These are phyloP conservation scores for Gymnorhina tibicen DNA, from an alignment of 2,113 vertebrate genomes.

Conservation along the genomic window DNA sequence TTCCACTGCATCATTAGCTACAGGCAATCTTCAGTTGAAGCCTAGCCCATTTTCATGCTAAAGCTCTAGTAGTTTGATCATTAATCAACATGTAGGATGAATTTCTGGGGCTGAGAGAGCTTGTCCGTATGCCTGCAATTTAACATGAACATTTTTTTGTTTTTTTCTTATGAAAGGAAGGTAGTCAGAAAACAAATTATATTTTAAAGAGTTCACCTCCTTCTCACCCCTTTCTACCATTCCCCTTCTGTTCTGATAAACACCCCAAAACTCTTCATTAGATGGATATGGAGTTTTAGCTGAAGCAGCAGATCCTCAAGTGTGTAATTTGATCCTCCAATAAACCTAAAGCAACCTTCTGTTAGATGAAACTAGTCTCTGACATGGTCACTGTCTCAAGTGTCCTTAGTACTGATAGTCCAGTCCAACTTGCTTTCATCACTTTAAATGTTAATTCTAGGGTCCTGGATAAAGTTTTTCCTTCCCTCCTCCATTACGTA, in stretches of 20 bases:
- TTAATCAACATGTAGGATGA: constrained; percentile 27
- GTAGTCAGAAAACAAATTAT: constrained; percentile 24
- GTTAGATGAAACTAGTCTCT: neutral
- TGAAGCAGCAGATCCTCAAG: neutral
- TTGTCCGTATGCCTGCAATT: constrained; percentile 21
- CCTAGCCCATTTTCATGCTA: constrained; percentile 30
- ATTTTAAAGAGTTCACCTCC: constrained; percentile 6
- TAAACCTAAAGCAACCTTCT: neutral
- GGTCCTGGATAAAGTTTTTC: neutral
- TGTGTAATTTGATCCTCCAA: neutral
- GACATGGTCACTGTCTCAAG: neutral
- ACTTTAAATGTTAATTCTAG: neutral
- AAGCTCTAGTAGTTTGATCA: constrained; percentile 9
- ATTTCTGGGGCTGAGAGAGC: constrained; percentile 1
- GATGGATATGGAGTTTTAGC: neutral
- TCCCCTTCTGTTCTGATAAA: constrained; percentile 9
- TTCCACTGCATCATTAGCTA: constrained; percentile 44
- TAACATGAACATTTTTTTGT: neutral
- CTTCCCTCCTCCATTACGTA: neutral
- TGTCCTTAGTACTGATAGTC: neutral
- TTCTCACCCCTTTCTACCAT: neutral
- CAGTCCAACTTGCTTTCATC: neutral
- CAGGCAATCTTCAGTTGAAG: constrained; percentile 26
- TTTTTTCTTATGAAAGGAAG: neutral
- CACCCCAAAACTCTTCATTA: neutral